A percentile compares a stretch with the other conserved stretches of the same genome.
Evolutionary conservation across 2,888 invertebrate species (phyloP).

Genomic region (Macrosiphum euphorbiae): DNA sequence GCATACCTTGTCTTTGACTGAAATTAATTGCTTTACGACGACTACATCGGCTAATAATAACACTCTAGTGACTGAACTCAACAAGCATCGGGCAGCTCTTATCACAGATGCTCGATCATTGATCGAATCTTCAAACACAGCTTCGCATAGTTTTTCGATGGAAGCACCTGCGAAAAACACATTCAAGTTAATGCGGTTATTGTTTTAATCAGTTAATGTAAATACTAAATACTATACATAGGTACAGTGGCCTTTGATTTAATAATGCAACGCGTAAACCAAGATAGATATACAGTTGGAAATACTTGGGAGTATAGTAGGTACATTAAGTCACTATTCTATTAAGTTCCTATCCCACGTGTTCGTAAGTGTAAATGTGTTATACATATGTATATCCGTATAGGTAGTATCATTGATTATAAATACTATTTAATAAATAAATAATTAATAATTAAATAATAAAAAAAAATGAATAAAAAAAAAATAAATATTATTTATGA

Average conservation of each 20-base stretch:
- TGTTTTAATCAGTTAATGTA: neutral
- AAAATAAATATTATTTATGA: too few relatives aligned
- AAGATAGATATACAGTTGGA: neutral
- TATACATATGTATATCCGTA: neutral
- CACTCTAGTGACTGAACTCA: slow-evolving; percentile 95
- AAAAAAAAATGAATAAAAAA: too few relatives aligned
- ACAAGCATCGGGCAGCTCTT: slow-evolving; percentile 90
- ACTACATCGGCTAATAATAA: slow-evolving; percentile 97
- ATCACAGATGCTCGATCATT: slow-evolving; percentile 82
- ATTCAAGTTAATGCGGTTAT: neutral
- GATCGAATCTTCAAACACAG: slow-evolving; percentile 77
- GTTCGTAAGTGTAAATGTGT: neutral
- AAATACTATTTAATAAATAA: too few relatives aligned
- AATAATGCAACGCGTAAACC: neutral
- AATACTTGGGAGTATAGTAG: neutral
- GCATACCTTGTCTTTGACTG: slow-evolving; percentile 93
- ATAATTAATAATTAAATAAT: too few relatives aligned
- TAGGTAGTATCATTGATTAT: neutral
- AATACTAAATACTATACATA: neutral
- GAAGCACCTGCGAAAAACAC: slow-evolving; percentile 79
- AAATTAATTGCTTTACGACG: slow-evolving; percentile 94
- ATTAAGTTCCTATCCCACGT: neutral
- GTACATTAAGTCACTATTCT: neutral
- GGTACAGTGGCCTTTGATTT: neutral
- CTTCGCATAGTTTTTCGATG: slow-evolving; percentile 91